Conservation (phyloP, 2,113 vertebrate species). For the Pterocles burchelli region DNA sequence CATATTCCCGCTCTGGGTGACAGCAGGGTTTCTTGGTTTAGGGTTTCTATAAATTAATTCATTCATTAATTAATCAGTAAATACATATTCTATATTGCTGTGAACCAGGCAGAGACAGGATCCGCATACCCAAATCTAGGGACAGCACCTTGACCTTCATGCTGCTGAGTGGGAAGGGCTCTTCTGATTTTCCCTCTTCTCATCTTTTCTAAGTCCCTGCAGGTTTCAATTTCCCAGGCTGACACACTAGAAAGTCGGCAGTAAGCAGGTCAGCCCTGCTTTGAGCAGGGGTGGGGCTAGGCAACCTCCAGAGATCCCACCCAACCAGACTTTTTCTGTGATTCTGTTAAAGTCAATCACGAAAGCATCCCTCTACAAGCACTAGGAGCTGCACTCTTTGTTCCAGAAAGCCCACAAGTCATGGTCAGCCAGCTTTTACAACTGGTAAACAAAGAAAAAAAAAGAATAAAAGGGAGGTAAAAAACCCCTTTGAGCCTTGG, state of each 20-base stretch:
- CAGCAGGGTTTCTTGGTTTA: background rate
- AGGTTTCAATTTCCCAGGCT: background rate
- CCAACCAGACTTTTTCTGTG: background rate
- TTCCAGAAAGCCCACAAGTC: constrained; percentile 2
- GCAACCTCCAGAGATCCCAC: background rate
- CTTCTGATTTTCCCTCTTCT: background rate
- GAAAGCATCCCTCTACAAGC: background rate
- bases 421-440: background rate
- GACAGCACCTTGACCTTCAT: background rate
- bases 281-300: background rate
- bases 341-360: background rate
- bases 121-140: background rate
- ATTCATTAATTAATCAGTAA: background rate
- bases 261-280: background rate
- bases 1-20: background rate
- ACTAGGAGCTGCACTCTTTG: background rate
- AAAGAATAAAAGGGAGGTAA: background rate
- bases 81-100: background rate
- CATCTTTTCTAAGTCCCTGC: background rate
- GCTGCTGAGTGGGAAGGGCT: background rate
- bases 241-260: background rate
- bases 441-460: constrained; percentile 9
- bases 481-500: background rate
- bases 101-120: background rate
- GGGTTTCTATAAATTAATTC: background rate